Evolutionary conservation across 64 coral and sea anemone species (phyloP).

Genomic region (Montipora foliosa): DNA sequence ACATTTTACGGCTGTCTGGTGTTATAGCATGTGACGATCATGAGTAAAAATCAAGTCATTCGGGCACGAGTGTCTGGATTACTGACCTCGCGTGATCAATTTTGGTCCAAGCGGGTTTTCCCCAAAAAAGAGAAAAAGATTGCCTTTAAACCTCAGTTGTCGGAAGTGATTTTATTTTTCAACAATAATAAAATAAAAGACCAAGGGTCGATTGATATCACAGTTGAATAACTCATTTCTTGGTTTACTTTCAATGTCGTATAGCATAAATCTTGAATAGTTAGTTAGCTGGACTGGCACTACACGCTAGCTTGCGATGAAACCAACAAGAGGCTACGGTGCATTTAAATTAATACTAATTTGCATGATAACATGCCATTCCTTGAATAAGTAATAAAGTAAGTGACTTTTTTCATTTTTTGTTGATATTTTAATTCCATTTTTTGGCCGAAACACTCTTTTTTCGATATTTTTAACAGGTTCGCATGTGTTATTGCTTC

Average conservation of each 20-base stretch:
- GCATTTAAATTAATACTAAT: background rate
- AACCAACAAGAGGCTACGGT: background rate
- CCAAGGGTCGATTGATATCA: no score
- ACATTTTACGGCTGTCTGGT: background rate
- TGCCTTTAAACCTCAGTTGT: background rate
- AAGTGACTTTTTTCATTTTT: background rate
- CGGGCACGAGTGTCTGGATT: background rate
- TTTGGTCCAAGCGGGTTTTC: background rate
- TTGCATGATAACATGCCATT: background rate
- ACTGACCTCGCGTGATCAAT: background rate
- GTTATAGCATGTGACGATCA: background rate
- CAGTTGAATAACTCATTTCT: background rate
- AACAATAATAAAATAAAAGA: no score
- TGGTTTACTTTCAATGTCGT: background rate
- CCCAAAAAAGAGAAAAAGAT: background rate
- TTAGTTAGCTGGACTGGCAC: background rate
- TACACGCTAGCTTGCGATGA: background rate
- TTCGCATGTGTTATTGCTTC: constrained; percentile 30
- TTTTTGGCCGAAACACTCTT: constrained; percentile 4
- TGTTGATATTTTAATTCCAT: background rate
- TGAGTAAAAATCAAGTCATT: background rate
- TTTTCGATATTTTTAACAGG: constrained; percentile 16
- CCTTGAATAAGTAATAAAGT: background rate
- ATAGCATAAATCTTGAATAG: background rate
- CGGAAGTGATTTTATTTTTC: no score